phyloP scores from a whole-genome alignment of 53 echinoderm and acorn worm genomes.

The Arbacia lixula region DNA sequence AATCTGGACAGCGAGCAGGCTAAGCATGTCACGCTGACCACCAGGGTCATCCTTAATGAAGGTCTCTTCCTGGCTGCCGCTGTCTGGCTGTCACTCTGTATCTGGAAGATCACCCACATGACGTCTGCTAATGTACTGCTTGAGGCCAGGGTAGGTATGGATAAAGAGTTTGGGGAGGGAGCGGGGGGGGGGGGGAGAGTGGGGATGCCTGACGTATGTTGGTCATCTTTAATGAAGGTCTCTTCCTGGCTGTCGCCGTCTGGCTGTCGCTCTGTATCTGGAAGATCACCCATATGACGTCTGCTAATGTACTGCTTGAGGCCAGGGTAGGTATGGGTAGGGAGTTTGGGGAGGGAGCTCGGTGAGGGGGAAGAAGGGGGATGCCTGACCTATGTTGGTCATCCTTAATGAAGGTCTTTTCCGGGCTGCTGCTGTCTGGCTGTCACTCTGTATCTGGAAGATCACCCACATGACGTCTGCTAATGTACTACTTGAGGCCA shows the following conservation, averaged over 20 bases:
- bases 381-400: too few species aligned
- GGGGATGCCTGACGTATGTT: too few species aligned
- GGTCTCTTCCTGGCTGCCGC: constrained; percentile 75
- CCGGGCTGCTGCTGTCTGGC: constrained; percentile 62
- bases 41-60: constrained; percentile 80
- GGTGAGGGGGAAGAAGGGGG: too few species aligned
- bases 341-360: too few species aligned
- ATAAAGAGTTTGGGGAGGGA: too few species aligned
- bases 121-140: constrained; percentile 88
- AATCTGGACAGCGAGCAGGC: not conserved
- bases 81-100: constrained; percentile 73
- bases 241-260: constrained; percentile 74
- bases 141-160: constrained; percentile 90
- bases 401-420: constrained; percentile 86
- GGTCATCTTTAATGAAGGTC: constrained; percentile 35
- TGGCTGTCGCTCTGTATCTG: constrained; percentile 85
- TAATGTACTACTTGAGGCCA: constrained; percentile 88
- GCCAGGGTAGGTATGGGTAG: constrained; percentile 90
- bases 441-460: constrained; percentile 91
- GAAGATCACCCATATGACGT: constrained; percentile 88
- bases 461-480: constrained; percentile 88
- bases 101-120: constrained; percentile 93
- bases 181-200: too few species aligned
- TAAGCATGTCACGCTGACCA: constrained; percentile 49
- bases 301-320: constrained; percentile 89